Conservation (phyloP, 2,888 invertebrate genomes). For the Callyntrura sp. region DNA sequence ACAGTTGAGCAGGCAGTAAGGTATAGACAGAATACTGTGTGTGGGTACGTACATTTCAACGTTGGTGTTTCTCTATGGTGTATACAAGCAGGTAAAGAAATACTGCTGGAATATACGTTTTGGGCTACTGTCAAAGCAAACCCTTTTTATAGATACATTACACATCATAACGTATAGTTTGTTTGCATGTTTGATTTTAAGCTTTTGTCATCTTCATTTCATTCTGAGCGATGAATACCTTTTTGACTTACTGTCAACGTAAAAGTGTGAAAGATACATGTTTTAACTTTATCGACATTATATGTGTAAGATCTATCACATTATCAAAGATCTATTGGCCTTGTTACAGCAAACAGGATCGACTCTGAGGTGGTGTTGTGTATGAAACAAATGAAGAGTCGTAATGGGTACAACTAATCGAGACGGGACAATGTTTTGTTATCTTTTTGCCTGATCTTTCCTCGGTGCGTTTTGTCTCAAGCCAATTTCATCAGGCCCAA, state of each 20-base stretch:
- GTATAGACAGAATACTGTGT: no score
- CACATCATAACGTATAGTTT: no score
- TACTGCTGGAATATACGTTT: no score
- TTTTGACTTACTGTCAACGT: conserved; percentile 66
- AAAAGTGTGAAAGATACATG: conserved; percentile 62
- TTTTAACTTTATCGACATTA: conserved; percentile 43
- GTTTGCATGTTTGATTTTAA: conserved; percentile 56
- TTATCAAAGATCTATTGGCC: conserved; percentile 64
- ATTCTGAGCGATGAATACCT: conserved; percentile 26
- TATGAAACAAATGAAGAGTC: neutral
- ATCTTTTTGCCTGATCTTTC: neutral
- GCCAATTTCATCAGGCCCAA: neutral
- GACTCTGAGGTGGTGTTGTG: neutral
- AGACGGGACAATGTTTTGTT: neutral
- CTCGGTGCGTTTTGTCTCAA: conserved; percentile 5
- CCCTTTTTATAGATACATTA: neutral
- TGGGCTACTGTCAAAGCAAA: neutral
- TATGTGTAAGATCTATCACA: conserved; percentile 3
- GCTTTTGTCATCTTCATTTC: conserved; percentile 60
- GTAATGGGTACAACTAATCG: neutral
- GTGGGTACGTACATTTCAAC: no score
- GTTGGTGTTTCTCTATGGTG: no score
- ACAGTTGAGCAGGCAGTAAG: no score
- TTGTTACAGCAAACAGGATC: conserved; percentile 29
- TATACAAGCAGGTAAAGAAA: no score